Conservation (phyloP, 2,797 vertebrate genomes). For the Lepus townsendii region DNA sequence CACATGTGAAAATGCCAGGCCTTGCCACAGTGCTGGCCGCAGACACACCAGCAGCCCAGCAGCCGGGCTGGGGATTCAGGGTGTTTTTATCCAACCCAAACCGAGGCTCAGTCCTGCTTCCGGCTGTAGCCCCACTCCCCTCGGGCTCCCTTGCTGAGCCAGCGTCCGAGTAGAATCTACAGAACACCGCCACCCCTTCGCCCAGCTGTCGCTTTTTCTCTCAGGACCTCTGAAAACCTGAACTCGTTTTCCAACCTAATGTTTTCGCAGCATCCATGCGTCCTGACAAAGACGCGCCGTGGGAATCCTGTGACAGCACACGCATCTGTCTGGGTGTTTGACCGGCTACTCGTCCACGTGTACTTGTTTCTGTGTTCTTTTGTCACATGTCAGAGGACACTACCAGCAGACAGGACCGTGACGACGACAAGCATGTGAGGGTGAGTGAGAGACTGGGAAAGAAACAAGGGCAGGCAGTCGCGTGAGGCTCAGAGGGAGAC, state of each 20-base stretch:
- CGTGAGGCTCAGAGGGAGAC: not conserved
- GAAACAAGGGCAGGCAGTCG: not conserved
- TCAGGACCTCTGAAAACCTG: too few relatives aligned
- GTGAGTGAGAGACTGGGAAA: not conserved
- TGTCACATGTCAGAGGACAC: not conserved
- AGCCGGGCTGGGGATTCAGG: too few relatives aligned
- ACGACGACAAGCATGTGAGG: not conserved
- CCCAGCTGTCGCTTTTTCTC: not conserved
- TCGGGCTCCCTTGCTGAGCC: not conserved
- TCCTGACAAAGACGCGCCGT: not conserved
- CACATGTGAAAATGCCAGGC: not conserved
- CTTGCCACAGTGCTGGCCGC: fast-evolving
- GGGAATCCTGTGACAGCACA: not conserved
- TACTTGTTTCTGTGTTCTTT: not conserved
- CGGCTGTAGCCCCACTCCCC: not conserved
- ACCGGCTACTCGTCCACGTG: fast-evolving
- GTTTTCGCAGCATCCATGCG: not conserved
- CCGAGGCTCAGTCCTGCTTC: too few relatives aligned
- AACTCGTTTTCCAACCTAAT: not conserved
- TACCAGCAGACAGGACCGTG: not conserved
- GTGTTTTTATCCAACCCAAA: too few relatives aligned
- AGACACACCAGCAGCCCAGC: not conserved
- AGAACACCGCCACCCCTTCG: too few relatives aligned
- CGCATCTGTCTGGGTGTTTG: too few relatives aligned
- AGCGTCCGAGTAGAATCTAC: too few relatives aligned